phyloP scores from a whole-genome alignment of 2,797 vertebrate genomes.

The Alectoris magna region DNA sequence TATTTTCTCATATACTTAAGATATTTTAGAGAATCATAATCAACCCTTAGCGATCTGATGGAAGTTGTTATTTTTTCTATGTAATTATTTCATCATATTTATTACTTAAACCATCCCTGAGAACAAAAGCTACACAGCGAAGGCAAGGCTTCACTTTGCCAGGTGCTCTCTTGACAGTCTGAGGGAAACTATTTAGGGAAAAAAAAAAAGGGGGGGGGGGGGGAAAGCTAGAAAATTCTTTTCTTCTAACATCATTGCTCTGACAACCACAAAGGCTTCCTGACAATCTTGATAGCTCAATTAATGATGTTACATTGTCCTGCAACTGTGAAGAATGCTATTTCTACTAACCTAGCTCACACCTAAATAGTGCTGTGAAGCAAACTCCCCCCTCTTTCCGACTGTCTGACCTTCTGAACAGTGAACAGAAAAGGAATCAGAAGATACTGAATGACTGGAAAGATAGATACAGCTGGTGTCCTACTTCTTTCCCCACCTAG shows the following conservation, averaged over 20 bases:
- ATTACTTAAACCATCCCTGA: slow-evolving; percentile 59
- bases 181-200: slow-evolving; percentile 46
- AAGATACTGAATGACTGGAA: neutral
- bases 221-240: neutral
- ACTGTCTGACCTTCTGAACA: neutral
- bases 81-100: slow-evolving; percentile 77
- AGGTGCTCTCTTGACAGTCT: slow-evolving; percentile 67
- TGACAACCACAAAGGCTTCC: slow-evolving; percentile 72
- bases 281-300: slow-evolving; percentile 77
- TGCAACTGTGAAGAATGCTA: slow-evolving; percentile 57
- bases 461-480: neutral
- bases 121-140: slow-evolving; percentile 54
- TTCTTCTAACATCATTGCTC: slow-evolving; percentile 71
- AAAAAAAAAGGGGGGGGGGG: too few relatives aligned
- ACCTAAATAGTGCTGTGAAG: slow-evolving; percentile 58
- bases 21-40: slow-evolving; percentile 57
- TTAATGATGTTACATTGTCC: slow-evolving; percentile 73
- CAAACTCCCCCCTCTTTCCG: slow-evolving; percentile 14
- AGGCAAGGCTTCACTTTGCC: slow-evolving; percentile 66
- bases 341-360: slow-evolving; percentile 56
- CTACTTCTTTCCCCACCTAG: neutral
- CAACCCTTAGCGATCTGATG: slow-evolving; percentile 24
- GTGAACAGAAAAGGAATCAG: neutral
- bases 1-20: slow-evolving; percentile 55
- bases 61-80: slow-evolving; percentile 72